These are phyloP conservation scores for Agrochola lychnidis DNA, from an alignment of 2,888 invertebrate species.

Conservation along the genomic window DNA sequence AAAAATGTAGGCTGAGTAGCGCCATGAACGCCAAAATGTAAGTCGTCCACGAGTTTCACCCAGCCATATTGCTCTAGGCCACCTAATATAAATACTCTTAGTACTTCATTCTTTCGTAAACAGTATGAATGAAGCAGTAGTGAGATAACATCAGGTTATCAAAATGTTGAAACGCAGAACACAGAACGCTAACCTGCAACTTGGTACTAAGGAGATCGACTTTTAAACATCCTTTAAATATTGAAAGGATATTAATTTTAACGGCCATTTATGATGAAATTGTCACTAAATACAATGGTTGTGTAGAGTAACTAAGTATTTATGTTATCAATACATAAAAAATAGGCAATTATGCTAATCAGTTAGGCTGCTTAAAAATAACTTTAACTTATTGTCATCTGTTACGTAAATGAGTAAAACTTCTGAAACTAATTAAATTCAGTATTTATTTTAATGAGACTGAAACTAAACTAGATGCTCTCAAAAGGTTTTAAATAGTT, in stretches of 20 bases:
- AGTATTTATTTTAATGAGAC: background rate
- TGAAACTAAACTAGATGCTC: background rate
- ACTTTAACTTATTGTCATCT: background rate
- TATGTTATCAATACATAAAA: background rate
- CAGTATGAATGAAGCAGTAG: conserved; percentile 23
- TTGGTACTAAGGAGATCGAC: background rate
- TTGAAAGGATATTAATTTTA: conserved; percentile 14
- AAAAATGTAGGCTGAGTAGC: conserved; percentile 18
- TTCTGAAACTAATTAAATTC: background rate
- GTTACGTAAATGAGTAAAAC: background rate
- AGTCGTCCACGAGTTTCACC: conserved; percentile 1
- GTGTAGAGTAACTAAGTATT: background rate
- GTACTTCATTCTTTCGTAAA: conserved; percentile 24
- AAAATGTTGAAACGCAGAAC: background rate
- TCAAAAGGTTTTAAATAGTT: background rate
- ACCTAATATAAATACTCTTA: background rate
- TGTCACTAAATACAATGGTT: background rate
- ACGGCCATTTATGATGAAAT: conserved; percentile 1
- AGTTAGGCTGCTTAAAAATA: background rate
- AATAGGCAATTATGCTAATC: background rate
- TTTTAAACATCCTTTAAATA: conserved; percentile 30
- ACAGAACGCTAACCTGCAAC: conserved; percentile 12
- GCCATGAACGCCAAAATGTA: background rate
- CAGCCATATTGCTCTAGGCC: conserved; percentile 32
- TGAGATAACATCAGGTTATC: background rate